Evolutionary conservation across 23 tunicate species (phyloP), one percentile per base, ranked within the genome.

Genomic region (Styela plicata): DNA sequence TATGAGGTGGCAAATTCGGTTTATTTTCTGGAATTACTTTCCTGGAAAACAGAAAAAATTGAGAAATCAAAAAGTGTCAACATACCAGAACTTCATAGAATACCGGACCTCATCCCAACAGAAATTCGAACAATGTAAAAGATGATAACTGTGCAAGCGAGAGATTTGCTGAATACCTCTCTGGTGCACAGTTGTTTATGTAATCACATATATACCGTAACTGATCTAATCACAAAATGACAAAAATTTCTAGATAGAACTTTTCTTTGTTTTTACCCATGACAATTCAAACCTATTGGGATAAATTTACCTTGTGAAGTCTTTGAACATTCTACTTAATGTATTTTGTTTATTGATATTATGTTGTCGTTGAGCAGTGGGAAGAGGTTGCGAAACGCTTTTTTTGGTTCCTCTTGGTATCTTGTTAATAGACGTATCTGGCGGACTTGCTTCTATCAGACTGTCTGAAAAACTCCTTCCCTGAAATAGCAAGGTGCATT

Each of bases 241-340:
- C n/a, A n/a, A n/a, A n/a, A n/a, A n/a, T n/a, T n/a, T n/a, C n/a
- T n/a, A n/a, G n/a, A n/a, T n/a, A n/a, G n/a, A n/a, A n/a, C n/a
- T n/a, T n/a, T n/a, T n/a, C n/a, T n/a, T n/a, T n/a, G n/a, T n/a
- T n/a, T n/a, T n/a, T n/a, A n/a, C n/a, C n/a, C n/a, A n/a, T n/a
- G n/a, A n/a, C n/a, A n/a, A n/a, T n/a, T n/a, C n/a, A n/a, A n/a
- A n/a, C n/a, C n/a, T n/a, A n/a, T n/a, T n/a, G n/a, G n/a, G n/a
- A n/a, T n/a, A n/a, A n/a, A 74, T 24, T 24, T 76, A 44, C 81
- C 33, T 76, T 18, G 32, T 36, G 31, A 76, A 76, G 17, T 76
- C 81, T 44, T 76, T 36, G 21, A 76, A 76, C 23, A 76, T 27
- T 44, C 37, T 76, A 19, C 28, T 25, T 10, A 76, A 27, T 16